Percentiles rank a stretch among this genome's conserved stretches.
Evolutionary conservation across 2,113 vertebrate species (phyloP).

Genomic region (Catharus fuscescens): DNA sequence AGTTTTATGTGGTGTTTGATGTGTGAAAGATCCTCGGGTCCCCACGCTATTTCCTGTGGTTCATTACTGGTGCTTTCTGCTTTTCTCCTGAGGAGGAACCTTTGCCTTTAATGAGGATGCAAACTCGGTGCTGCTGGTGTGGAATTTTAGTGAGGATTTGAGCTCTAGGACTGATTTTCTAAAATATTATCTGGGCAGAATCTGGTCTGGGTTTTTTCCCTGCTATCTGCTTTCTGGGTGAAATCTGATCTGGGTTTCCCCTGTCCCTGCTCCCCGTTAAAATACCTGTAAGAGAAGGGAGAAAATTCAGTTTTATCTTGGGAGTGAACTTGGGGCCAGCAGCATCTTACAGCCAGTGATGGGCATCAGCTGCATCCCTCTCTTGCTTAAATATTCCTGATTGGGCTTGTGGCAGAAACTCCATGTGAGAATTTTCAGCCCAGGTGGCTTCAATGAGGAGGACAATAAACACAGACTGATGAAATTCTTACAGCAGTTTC

Average conservation of each 20-base stretch:
- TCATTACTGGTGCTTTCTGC: neutral
- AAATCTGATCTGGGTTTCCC: neutral
- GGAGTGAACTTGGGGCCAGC: neutral
- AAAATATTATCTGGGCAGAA: rapidly evolving
- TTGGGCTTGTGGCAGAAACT: neutral
- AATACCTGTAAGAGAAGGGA: neutral
- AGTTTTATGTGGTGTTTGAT: neutral
- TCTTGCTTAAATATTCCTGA: neutral
- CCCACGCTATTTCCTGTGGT: neutral
- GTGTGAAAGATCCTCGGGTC: neutral
- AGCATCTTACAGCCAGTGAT: neutral
- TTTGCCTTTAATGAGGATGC: neutral
- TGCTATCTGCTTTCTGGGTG: rapidly evolving
- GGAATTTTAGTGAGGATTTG: neutral
- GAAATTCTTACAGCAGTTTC: neutral
- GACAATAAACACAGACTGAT: neutral
- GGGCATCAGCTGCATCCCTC: neutral
- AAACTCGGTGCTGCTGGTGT: neutral
- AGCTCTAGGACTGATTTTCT: neutral
- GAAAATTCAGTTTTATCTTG: neutral
- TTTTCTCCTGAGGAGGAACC: neutral
- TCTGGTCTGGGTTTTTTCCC: rapidly evolving
- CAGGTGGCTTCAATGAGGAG: neutral
- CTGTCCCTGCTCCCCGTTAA: neutral
- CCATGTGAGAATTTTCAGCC: neutral